A percentile compares a stretch with the other conserved stretches of the same genome.
phyloP scores from a whole-genome alignment of 2,113 vertebrate genomes.

The Agelaius phoeniceus region DNA sequence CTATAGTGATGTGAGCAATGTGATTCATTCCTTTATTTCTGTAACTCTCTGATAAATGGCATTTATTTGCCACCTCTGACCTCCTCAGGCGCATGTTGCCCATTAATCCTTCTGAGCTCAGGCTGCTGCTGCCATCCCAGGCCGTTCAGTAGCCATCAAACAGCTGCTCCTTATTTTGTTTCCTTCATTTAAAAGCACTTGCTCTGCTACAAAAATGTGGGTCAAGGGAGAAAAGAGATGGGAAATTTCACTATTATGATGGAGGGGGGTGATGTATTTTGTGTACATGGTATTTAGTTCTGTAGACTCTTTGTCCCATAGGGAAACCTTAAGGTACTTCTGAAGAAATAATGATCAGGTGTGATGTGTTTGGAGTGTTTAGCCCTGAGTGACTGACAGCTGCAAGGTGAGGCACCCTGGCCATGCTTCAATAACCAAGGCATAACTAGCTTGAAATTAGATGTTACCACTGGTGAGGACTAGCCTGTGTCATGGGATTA shows the following conservation, averaged over 20 bases:
- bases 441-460: neutral
- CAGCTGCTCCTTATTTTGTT: conserved; percentile 31
- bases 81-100: neutral
- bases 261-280: neutral
- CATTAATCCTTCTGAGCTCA: neutral
- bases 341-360: neutral
- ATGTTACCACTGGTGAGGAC: neutral
- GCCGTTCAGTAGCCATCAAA: neutral
- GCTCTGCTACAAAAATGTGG: neutral
- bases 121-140: conserved; percentile 3
- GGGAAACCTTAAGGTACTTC: neutral
- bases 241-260: neutral
- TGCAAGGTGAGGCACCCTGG: neutral
- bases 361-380: neutral
- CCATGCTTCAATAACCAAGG: neutral
- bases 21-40: conserved; percentile 60
- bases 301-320: neutral
- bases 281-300: neutral
- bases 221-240: neutral
- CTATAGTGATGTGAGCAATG: conserved; percentile 7
- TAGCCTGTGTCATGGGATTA: neutral
- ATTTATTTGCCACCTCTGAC: conserved; percentile 57
- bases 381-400: neutral
- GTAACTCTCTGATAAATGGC: conserved; percentile 36
- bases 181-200: neutral